These are phyloP conservation scores for Pristis pectinata DNA, from an alignment of 2,797 vertebrate species.

Conservation along the genomic window DNA sequence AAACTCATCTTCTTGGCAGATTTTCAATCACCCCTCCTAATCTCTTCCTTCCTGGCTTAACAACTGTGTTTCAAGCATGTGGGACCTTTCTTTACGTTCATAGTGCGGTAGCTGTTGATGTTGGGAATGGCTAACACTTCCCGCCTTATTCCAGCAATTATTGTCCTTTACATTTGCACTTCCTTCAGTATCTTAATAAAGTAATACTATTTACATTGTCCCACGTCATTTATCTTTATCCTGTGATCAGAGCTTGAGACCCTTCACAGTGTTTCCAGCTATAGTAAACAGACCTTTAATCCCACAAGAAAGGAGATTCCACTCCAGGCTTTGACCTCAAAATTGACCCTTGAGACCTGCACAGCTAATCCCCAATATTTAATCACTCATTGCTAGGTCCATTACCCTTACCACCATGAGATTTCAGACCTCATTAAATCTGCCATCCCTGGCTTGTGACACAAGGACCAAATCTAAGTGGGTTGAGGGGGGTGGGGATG, in stretches of 20 bases:
- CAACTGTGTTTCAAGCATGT: not conserved
- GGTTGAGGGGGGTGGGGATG: not conserved
- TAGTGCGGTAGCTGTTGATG: not conserved
- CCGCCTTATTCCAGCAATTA: not conserved
- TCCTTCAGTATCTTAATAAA: slow-evolving; percentile 15
- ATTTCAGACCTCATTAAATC: not conserved
- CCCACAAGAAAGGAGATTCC: not conserved
- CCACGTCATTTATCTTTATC: not conserved
- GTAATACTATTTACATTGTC: slow-evolving; percentile 2
- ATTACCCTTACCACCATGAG: not conserved
- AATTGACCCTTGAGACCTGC: not conserved
- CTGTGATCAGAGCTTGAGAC: not conserved
- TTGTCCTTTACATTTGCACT: not conserved
- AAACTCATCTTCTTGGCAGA: not conserved
- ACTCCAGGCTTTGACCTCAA: not conserved
- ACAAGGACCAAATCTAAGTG: not conserved
- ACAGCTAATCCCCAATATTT: not conserved
- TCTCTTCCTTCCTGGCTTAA: not conserved
- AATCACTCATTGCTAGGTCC: not conserved
- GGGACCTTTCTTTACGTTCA: not conserved
- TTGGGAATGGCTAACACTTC: not conserved
- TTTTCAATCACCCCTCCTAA: not conserved
- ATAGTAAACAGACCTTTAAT: not conserved
- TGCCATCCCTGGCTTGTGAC: not conserved
- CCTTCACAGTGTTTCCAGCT: not conserved